Conservation (phyloP, 2,113 vertebrate genomes). For the Fukomys damarensis region DNA sequence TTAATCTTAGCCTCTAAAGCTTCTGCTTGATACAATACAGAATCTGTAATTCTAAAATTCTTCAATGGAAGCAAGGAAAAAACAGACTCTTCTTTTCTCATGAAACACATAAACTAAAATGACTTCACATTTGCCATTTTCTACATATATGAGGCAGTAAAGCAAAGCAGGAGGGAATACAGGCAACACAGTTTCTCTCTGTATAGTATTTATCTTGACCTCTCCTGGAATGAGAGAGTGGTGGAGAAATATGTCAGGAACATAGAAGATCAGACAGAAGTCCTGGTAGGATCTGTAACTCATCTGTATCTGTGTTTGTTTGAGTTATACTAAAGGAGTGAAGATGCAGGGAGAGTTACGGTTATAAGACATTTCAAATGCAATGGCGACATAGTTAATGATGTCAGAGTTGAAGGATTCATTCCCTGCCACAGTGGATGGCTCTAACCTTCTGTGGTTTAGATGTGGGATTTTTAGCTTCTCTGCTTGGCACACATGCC, state of each 20-base stretch:
- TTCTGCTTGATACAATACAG: background rate
- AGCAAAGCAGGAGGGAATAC: background rate
- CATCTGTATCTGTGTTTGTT: background rate
- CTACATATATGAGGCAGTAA: background rate
- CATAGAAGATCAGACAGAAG: background rate
- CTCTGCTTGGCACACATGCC: slow-evolving; percentile 63
- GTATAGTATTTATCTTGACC: background rate
- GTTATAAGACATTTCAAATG: slow-evolving; percentile 33
- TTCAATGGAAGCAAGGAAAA: background rate
- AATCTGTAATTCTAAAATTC: background rate
- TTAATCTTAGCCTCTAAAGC: background rate
- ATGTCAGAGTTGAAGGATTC: background rate
- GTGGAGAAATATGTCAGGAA: background rate
- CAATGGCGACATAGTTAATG: background rate
- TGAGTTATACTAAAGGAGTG: background rate
- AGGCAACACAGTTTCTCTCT: background rate
- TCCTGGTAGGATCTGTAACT: background rate
- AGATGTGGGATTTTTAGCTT: slow-evolving; percentile 86
- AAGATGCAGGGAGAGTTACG: background rate
- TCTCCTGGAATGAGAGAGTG: background rate
- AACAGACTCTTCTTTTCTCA: background rate
- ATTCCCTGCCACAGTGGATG: background rate
- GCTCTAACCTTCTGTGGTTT: slow-evolving; percentile 73
- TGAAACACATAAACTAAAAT: background rate
- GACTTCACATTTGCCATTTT: background rate